Base-by-base conservation (phyloP, 2,797 vertebrate species). In the Alfaro cultratus region DNA sequence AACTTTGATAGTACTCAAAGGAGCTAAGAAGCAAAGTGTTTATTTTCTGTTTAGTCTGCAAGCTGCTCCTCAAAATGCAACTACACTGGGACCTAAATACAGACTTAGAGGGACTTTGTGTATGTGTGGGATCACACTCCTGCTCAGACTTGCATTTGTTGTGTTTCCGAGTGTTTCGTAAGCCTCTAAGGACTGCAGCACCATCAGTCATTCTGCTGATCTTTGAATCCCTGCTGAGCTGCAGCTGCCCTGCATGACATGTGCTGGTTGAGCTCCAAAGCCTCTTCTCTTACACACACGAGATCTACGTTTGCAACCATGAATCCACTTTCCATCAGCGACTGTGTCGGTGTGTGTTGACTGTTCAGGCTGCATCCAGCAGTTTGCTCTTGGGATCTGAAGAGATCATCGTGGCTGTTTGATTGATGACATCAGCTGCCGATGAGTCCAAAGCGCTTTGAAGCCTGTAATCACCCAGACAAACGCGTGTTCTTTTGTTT, bases 171-270 rank as follows among this genome's bases (percentile, higher is more conserved):
- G 39, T 46, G n/a, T 75, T 75, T 60, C 53, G n/a, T 76, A 76
- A 64, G 51, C 26, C 49, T 41, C 49, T 31, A 68, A 77, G n/a
- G 47, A 41, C 46, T 34, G 75, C 43, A 31, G 36, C 47, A 76
- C 83, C 74, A 41, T 85, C 91, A 83, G 83, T 31, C 18, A 43
- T 36, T 47, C 41, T 76, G 75, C 75, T 26, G 88, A 89, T 88
- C 87, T 81, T 71, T 85, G 88, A 87, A 88, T 82, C 88, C 93
- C 94, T 72, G 88, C 92, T 91, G 94, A 85, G 91, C 81, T 85
- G 89, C 93, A 94, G 94, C 93, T 95, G 94, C 86, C 67, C 83
- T 87, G 88, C 88, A 23, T 92, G 91, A 92, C 92, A 93, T 91
- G 91, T 93, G 92, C 83, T 89, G 84, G 80, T 87, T 92, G 88